Percentiles rank a stretch among this genome's conserved stretches.
phyloP scores from a whole-genome alignment of 30 jellyfish, hydroid and myxozoan genomes.

The Hydractinia symbiolongicarpus region DNA sequence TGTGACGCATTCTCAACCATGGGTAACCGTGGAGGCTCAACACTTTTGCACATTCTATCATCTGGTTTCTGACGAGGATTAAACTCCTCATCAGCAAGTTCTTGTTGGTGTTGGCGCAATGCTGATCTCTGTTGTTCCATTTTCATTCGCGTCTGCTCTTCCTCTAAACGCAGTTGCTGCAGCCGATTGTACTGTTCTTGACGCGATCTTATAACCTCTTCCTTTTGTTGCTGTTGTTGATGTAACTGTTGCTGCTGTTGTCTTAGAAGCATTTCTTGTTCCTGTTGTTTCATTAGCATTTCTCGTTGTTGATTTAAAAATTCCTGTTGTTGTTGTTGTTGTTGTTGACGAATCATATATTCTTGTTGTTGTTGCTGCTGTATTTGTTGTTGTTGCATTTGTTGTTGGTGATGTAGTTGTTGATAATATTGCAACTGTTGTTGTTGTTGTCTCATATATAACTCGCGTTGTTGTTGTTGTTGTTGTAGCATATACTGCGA shows the following conservation, averaged over 20 bases:
- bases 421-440: constrained; percentile 32
- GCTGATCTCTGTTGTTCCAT: constrained; percentile 20
- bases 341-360: constrained; percentile 24
- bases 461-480: constrained; percentile 54
- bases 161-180: constrained; percentile 40
- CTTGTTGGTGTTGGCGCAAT: constrained; percentile 8
- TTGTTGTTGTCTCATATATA: constrained; percentile 36
- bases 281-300: constrained; percentile 36
- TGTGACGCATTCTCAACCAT: not conserved
- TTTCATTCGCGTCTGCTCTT: constrained; percentile 20
- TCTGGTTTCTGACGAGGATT: constrained; percentile 18
- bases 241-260: constrained; percentile 38
- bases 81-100: constrained; percentile 24
- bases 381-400: constrained; percentile 55
- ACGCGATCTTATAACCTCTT: constrained; percentile 4
- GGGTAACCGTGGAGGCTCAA: constrained; percentile 5
- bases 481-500: constrained; percentile 50
- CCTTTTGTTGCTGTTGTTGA: constrained; percentile 20
- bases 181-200: constrained; percentile 58
- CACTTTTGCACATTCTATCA: constrained; percentile 10
- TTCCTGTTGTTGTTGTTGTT: constrained; percentile 33
- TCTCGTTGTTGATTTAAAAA: constrained; percentile 35
- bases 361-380: constrained; percentile 53
- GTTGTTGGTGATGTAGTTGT: constrained; percentile 33
- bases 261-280: constrained; percentile 29